Base-by-base conservation (phyloP, 2,113 vertebrate genomes). In the Atrichornis clamosus region DNA sequence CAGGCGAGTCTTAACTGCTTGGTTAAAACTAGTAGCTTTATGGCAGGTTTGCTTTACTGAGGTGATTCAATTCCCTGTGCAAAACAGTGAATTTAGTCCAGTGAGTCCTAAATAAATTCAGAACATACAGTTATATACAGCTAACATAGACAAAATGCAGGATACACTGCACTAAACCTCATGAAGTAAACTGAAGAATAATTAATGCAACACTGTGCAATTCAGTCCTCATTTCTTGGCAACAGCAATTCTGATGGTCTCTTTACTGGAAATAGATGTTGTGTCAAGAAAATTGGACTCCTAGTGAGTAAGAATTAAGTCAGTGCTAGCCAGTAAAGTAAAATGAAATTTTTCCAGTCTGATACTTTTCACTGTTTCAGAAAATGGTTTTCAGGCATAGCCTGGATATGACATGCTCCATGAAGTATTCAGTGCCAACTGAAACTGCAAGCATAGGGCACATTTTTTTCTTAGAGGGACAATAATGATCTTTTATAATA, bases 271-370 rank as follows among this genome's bases (percentile, higher is more conserved):
- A 96, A 93, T 94, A 90, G 76, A 92, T 81, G 24, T 93, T 94
- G 63, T 50, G 26, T 96, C 93, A 96, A 95, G 80, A 81, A 94
- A 93, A 65, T 63, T 76, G 83, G 79, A 80, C 72, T 91, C 91
- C 92, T 73, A 18, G 73, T 93, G 87, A 84, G 91, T 52, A 91
- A 94, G 84, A 92, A 95, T 93, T 90, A 95, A 94, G 89, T 75
- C 81, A 92, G 72, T 65, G 63, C 18, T 90, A 93, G 60, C 27
- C 62, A 86, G 82, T 79, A 93, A 90, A 90, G 47, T 62, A 94
- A 94, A 93, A 94, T 59, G 49, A 93, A 96, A 23, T 39, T 95
- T 94, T 96, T 95, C 93, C 96, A 93, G 91, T 95, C 91, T 94
- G 62, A 80, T 93, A 93, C 79, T 93, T 92, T 92, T 90, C 64